phyloP scores from a whole-genome alignment of 2,797 vertebrate genomes.

The Phataginus tetradactyla region DNA sequence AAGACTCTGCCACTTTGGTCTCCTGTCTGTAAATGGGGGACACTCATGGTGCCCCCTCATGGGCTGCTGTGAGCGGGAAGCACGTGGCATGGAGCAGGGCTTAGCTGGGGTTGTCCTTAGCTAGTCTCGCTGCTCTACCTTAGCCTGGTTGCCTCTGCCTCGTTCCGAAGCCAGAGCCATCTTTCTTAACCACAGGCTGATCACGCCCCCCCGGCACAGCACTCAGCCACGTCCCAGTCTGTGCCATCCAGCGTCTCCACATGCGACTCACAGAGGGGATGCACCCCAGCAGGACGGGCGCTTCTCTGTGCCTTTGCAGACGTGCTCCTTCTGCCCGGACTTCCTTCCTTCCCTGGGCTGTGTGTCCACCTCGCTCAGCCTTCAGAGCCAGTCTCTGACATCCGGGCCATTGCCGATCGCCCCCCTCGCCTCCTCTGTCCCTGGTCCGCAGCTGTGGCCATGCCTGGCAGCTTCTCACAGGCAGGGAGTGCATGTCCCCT shows the following conservation, averaged over 20 bases:
- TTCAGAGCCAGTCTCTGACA: neutral
- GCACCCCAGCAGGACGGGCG: too few species aligned
- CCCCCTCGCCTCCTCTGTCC: neutral
- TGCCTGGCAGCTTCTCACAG: neutral
- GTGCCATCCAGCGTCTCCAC: neutral
- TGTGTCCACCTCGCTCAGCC: too few species aligned
- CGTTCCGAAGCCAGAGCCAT: neutral
- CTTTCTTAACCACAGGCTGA: neutral
- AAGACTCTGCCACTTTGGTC: neutral
- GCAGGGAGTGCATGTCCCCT: neutral
- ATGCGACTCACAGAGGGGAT: neutral
- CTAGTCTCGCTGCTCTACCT: neutral
- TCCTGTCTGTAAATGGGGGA: neutral
- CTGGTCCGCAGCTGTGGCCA: fast-evolving
- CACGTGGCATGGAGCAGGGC: too few species aligned
- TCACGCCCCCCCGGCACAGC: neutral
- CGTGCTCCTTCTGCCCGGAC: neutral
- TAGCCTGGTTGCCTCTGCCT: neutral
- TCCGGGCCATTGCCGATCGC: neutral
- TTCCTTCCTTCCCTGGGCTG: neutral
- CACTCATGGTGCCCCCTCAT: too few species aligned
- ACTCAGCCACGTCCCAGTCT: neutral
- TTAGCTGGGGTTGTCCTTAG: neutral
- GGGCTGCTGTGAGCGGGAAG: neutral
- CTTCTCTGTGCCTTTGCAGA: neutral